Base-by-base conservation (phyloP, 2,797 vertebrate genomes). In the Helicolenus hilgendorfi region DNA sequence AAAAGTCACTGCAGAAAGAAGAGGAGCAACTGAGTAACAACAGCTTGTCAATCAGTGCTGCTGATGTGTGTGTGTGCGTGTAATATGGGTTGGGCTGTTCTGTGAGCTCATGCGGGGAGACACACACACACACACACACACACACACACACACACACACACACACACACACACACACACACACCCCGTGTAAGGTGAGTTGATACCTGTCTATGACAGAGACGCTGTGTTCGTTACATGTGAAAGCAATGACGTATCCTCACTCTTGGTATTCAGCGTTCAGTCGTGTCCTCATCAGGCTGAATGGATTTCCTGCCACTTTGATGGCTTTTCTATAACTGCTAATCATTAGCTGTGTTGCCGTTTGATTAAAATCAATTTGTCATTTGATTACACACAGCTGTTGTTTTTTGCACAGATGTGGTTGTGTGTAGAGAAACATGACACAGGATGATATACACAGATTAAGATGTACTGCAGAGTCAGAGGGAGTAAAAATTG, bases 1-100 rank as follows among this genome's bases (percentile, higher is more conserved):
- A 94, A 95, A 96, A 92, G 89, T 92, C 91, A 90, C 60, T 56
- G 86, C 91, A 80, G 92, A 85, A 83, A 81, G 80, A 85, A 79
- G 79, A 74, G 53, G 58, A 89, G 84, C 73, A 84, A 90, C 81
- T 85, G 86, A 92, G 91, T 83, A 93, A 92, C 89, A 92, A 92
- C 90, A 86, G 89, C 85, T 72, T 92, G 91, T 95, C 91, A 94
- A 71, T 96, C 93, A 88, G 45, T 49, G 14, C 53, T 27, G 56
- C 71, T 72, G 87, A 81, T 67, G 55, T 36, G 63, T 20, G 41
- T 79, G 55, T 45, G 77, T 33, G 41, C 20, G 26, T 64, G 31
- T 62, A 20, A 84, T 86, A 69, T 59, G 64, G 56, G 38, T 45
- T 38, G 36, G n/a, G 33, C 64, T 65, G 62, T 27, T 29, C 56